phyloP scores from a whole-genome alignment of 2,888 invertebrate species.

The Catocala nupta region DNA sequence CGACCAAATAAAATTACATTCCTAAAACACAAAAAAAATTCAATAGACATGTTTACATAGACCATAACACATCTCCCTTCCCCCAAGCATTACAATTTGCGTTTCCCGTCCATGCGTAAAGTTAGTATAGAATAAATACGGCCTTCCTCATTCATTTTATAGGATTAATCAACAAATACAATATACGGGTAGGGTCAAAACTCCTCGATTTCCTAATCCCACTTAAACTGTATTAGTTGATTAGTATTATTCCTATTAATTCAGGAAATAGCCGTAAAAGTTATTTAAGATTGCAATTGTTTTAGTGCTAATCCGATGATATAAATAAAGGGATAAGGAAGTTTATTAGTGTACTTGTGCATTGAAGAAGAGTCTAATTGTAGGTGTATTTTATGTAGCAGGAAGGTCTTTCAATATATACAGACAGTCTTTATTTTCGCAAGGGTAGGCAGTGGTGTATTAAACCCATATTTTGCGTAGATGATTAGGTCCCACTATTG shows the following conservation, averaged over 20 bases:
- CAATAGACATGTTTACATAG: no score
- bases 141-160: conserved; percentile 25
- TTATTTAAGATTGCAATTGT: conserved; percentile 10
- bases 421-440: no score
- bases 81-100: conserved; percentile 5
- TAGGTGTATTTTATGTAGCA: no score
- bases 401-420: no score
- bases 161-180: conserved; percentile 31
- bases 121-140: conserved; percentile 27
- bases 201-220: conserved; percentile 14
- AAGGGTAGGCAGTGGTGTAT: no score
- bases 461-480: no score
- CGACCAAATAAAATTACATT: neutral
- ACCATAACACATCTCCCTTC: neutral
- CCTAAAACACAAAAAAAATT: neutral
- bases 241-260: conserved; percentile 23
- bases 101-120: conserved; percentile 3
- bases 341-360: neutral
- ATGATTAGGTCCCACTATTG: no score
- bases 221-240: conserved; percentile 18
- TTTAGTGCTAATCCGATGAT: neutral
- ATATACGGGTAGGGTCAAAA: conserved; percentile 13
- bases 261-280: conserved; percentile 8
- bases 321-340: neutral
- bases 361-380: no score